Base-by-base conservation (phyloP, 2,888 invertebrate genomes). In the Geotrupes spiniger region DNA sequence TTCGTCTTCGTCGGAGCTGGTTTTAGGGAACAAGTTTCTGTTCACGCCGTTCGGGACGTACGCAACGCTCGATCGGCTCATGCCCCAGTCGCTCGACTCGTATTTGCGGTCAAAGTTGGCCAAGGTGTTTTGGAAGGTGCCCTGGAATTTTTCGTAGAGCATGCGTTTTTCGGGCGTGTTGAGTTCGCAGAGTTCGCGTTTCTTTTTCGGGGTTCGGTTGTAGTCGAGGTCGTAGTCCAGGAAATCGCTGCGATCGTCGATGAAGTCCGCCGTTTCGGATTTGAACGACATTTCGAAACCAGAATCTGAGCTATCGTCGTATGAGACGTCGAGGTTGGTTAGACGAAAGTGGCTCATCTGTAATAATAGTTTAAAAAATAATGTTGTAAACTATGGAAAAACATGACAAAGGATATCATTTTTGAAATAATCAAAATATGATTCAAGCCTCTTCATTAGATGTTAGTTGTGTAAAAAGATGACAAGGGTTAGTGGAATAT, bases 221-320 rank as follows among this genome's bases (percentile, higher is more conserved):
- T 63, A 60, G 45, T 65, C 64, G 42, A 61, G 58, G 31, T 73
- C 72, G 55, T 67, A 66, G 14, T 71, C 71, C 49, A 67, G 65
- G 37, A 62, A 62, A 51, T 73, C 72, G 51, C 63, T 67, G 37
- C 65, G 61, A 39, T 68, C 68, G 40, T 72, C 71, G 27, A 62
- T 58, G 48, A 59, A 60, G 21, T 69, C 68, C 9, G 70, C 67
- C 3, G 56, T 59, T 61, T 73, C 73, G 1, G 73, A 82, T 43
- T 83, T 83, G 67, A 81, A 84, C 57, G 82, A 83, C 58, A 84
- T 81, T 60, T 89, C 89, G 64, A 87, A 83, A 38, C 89, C 89
- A 0, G 89, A 89, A 65, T 89, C 89, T 46, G 83, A 85, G 54
- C 88, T 89, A 67, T 78, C 77, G 41, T 78, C 78, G 58, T 77